Conservation (phyloP, 2,113 vertebrate species). For the Mustelus asterias region DNA sequence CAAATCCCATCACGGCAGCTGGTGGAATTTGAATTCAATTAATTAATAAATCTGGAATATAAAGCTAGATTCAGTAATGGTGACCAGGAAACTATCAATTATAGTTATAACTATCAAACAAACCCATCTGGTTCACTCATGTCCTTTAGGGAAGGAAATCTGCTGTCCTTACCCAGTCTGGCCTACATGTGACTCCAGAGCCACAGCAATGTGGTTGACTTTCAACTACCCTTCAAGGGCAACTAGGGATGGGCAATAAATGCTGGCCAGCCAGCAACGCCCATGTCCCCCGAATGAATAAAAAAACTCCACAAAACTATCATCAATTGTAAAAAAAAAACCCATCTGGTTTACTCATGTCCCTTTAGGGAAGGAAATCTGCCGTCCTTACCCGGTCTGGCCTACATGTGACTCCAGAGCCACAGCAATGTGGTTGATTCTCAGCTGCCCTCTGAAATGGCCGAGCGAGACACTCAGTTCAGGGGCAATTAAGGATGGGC, state of each 20-base stretch:
- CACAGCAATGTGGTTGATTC: background rate
- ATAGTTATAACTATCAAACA: too few species aligned
- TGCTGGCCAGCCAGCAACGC: too few species aligned
- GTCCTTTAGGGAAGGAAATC: too few species aligned
- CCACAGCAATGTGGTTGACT: background rate
- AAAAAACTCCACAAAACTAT: too few species aligned
- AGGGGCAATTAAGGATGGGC: background rate
- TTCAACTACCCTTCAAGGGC: background rate
- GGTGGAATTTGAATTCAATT: background rate
- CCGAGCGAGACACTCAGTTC: background rate
- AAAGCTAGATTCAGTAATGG: background rate
- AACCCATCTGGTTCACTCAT: too few species aligned
- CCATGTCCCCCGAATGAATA: too few species aligned
- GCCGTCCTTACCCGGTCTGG: background rate
- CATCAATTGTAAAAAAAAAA: too few species aligned
- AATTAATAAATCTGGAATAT: background rate
- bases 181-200: background rate
- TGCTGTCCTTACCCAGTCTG: background rate
- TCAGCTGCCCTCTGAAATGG: background rate
- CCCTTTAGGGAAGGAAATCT: too few species aligned
- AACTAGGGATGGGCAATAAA: background rate
- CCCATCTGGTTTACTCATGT: too few species aligned
- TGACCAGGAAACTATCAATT: background rate
- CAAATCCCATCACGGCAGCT: background rate
- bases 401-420: background rate